A percentile compares a stretch with the other conserved stretches of the same genome.
These are phyloP conservation scores for Otolemur crassicaudatus DNA, from an alignment of 2,797 vertebrate genomes.

Conservation along the genomic window DNA sequence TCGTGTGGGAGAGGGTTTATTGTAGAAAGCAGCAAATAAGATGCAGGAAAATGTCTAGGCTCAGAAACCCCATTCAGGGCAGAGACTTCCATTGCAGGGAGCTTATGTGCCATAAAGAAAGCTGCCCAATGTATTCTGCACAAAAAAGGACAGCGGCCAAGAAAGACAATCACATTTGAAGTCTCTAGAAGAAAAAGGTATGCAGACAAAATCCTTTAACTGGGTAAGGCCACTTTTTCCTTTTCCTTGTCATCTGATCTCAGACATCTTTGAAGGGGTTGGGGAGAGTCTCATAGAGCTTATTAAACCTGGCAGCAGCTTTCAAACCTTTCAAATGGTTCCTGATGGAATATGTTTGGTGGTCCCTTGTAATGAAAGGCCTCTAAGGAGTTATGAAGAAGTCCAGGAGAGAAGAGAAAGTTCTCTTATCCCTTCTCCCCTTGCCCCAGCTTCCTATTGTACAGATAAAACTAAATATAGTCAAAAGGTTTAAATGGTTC, in stretches of 20 bases:
- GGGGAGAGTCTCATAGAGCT: neutral
- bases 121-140: neutral
- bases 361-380: neutral
- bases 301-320: neutral
- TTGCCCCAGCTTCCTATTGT: neutral
- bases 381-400: neutral
- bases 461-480: neutral
- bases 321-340: conserved; percentile 44
- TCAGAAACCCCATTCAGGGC: conserved; percentile 58
- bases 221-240: neutral
- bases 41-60: conserved; percentile 36
- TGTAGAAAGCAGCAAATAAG: conserved; percentile 66
- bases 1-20: conserved; percentile 71
- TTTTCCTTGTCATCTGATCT: neutral
- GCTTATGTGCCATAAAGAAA: conserved; percentile 55
- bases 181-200: conserved; percentile 28
- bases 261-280: conserved; percentile 22
- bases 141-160: conserved; percentile 32
- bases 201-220: conserved; percentile 34
- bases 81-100: conserved; percentile 56
- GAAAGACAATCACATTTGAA: conserved; percentile 28
- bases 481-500: neutral
- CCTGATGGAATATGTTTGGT: neutral
- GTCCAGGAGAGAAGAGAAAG: neutral
- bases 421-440: neutral